A percentile compares a stretch with the other conserved stretches of the same genome.
phyloP scores from a whole-genome alignment of 1,140 invertebrate genomes.

The Musca domestica region DNA sequence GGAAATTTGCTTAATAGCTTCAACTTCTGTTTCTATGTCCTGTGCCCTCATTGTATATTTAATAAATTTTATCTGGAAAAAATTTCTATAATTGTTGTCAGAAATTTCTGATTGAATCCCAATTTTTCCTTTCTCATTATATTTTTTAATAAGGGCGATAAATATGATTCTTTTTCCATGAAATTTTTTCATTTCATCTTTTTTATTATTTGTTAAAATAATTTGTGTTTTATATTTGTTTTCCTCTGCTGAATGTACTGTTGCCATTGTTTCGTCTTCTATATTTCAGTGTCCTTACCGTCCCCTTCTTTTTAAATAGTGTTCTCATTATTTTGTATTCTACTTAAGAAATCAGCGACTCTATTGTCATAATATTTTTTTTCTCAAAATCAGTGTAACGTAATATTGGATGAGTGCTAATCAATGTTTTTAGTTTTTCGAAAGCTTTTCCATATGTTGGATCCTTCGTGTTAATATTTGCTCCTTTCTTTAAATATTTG shows the following conservation, averaged over 20 bases:
- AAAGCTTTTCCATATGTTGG: too few relatives aligned
- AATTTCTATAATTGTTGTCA: not conserved
- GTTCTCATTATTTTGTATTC: too few relatives aligned
- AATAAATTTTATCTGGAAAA: slow-evolving; percentile 21
- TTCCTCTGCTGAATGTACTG: slow-evolving; percentile 30
- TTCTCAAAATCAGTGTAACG: too few relatives aligned
- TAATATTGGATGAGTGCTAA: too few relatives aligned
- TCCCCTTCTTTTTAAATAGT: too few relatives aligned
- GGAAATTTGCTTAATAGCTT: slow-evolving; percentile 25
- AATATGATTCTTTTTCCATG: slow-evolving; percentile 9
- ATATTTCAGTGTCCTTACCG: too few relatives aligned
- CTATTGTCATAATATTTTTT: too few relatives aligned
- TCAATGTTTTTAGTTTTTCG: too few relatives aligned
- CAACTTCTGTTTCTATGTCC: slow-evolving; percentile 24
- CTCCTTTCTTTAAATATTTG: too few relatives aligned
- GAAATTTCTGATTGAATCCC: not conserved
- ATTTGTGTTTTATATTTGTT: slow-evolving; percentile 30
- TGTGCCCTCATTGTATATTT: slow-evolving; percentile 18
- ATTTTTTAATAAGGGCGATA: not conserved
- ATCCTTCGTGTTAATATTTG: too few relatives aligned
- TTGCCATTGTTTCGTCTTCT: slow-evolving; percentile 5
- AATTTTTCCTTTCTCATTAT: not conserved
- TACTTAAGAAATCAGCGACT: too few relatives aligned
- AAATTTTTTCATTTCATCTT: not conserved
- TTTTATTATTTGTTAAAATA: too few relatives aligned